Percentiles rank a stretch among this genome's conserved stretches.
phyloP scores from a whole-genome alignment of 1,140 invertebrate genomes.

The Aphelinus certus region DNA sequence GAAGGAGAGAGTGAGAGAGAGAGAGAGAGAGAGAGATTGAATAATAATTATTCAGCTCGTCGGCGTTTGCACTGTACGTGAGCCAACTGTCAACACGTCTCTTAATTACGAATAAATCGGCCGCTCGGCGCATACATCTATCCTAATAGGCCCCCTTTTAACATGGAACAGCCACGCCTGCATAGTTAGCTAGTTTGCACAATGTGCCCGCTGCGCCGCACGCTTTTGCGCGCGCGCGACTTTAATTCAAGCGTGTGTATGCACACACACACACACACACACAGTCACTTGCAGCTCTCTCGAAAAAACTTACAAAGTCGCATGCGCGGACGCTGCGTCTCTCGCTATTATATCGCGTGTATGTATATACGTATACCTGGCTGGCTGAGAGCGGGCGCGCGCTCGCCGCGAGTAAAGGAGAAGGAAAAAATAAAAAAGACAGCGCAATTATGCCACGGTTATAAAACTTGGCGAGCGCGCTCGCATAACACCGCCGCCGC shows the following conservation, averaged over 20 bases:
- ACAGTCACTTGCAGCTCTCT: too few species aligned
- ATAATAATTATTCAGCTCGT: too few species aligned
- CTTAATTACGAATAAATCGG: slow-evolving; percentile 26
- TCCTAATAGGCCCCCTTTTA: not conserved
- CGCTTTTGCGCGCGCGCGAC: not conserved
- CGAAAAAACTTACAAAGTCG: not conserved
- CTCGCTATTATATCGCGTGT: not conserved
- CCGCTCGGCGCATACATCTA: not conserved
- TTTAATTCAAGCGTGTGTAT: too few species aligned
- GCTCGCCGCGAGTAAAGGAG: not conserved
- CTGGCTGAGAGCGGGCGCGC: not conserved
- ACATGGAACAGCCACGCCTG: not conserved
- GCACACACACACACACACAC: too few species aligned
- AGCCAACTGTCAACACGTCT: slow-evolving; percentile 16
- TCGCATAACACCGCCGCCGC: not conserved
- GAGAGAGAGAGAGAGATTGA: too few species aligned
- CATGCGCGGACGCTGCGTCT: not conserved
- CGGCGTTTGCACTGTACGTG: too few species aligned
- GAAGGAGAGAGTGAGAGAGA: too few species aligned
- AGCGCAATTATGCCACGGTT: slow-evolving; percentile 23
- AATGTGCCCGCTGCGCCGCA: not conserved
- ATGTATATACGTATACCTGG: not conserved
- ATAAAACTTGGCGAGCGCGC: slow-evolving; percentile 4
- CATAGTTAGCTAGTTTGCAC: not conserved
- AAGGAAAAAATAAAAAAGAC: too few species aligned